Evolutionary conservation across 2,888 invertebrate species (phyloP).

Genomic region (Mantis religiosa): DNA sequence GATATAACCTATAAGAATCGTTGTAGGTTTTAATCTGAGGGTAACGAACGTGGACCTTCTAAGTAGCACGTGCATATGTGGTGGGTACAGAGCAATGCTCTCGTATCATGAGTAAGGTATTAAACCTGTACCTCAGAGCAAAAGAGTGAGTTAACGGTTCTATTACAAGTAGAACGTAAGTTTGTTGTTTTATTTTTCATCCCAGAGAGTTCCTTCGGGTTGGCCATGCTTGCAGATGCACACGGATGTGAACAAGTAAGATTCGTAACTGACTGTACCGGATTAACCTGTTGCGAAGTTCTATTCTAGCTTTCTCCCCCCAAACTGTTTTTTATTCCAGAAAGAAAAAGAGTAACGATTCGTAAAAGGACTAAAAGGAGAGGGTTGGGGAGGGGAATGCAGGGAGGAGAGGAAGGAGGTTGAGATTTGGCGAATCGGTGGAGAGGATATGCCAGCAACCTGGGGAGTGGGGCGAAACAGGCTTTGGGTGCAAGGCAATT

Average conservation of each 20-base stretch:
- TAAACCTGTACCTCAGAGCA: not conserved
- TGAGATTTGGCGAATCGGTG: not conserved
- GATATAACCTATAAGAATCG: too few species aligned
- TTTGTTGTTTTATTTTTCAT: not conserved
- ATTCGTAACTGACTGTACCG: not conserved
- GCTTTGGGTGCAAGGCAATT: not conserved
- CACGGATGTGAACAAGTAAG: not conserved
- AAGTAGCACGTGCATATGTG: too few species aligned
- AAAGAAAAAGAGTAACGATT: not conserved
- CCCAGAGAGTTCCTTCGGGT: not conserved
- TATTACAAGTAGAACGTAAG: not conserved
- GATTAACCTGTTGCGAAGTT: constrained; percentile 13
- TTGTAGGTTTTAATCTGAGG: too few species aligned
- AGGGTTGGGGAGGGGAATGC: not conserved
- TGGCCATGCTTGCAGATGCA: not conserved
- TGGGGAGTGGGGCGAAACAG: not conserved
- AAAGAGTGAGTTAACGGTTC: not conserved
- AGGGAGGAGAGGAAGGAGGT: not conserved
- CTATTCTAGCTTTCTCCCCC: not conserved
- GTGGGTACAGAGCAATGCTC: too few species aligned
- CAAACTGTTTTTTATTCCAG: not conserved
- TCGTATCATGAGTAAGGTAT: not conserved
- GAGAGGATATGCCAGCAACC: not conserved
- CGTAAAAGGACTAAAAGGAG: not conserved
- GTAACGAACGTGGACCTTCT: too few species aligned